phyloP scores from a whole-genome alignment of 2,113 vertebrate species.

The Caranx ignobilis region DNA sequence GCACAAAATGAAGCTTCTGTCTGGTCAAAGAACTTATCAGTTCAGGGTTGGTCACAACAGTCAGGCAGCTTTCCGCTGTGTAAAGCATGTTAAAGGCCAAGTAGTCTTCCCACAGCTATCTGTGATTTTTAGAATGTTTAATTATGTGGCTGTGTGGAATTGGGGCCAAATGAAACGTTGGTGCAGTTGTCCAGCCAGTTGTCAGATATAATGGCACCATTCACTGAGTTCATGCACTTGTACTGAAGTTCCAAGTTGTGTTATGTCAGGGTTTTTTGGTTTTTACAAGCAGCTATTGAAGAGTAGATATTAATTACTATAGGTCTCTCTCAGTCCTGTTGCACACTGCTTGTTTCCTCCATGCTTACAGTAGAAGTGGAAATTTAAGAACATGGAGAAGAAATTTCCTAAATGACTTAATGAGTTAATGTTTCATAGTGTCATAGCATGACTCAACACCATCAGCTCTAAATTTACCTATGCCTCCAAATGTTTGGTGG shows the following conservation, averaged over 20 bases:
- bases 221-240: not conserved
- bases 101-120: not conserved
- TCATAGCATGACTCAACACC: slow-evolving; percentile 51
- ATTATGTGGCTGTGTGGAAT: not conserved
- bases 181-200: not conserved
- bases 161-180: not conserved
- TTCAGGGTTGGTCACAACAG: slow-evolving; percentile 10
- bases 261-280: not conserved
- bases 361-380: not conserved
- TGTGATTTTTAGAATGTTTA: not conserved
- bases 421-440: slow-evolving; percentile 9
- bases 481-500: slow-evolving; percentile 58
- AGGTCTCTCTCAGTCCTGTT: not conserved
- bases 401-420: slow-evolving; percentile 3
- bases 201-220: slow-evolving; percentile 12
- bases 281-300: slow-evolving; percentile 9
- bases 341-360: not conserved
- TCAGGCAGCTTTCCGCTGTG: not conserved
- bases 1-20: not conserved
- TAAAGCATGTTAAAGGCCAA: slow-evolving; percentile 7
- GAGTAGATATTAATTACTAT: not conserved
- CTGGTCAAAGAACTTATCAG: slow-evolving; percentile 37
- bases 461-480: slow-evolving; percentile 43
- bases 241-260: slow-evolving; percentile 3
- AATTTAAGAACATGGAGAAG: slow-evolving; percentile 5